phyloP scores from a whole-genome alignment of 2,888 invertebrate genomes.

The Loripinus fragilis region DNA sequence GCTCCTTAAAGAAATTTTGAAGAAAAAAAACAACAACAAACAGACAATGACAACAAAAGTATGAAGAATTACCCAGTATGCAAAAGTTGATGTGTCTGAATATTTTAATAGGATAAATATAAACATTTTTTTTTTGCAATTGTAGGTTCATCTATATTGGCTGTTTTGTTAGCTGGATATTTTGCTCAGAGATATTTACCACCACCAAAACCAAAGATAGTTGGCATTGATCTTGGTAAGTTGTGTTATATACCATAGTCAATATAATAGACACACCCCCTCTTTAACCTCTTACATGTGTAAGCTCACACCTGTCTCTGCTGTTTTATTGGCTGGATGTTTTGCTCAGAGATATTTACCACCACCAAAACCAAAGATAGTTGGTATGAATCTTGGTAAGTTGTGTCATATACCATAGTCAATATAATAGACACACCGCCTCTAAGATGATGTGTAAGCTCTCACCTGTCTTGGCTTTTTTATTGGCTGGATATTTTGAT shows the following conservation, averaged over 20 bases:
- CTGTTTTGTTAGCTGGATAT: conserved; percentile 84
- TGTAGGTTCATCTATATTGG: conserved; percentile 82
- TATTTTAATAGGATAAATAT: neutral
- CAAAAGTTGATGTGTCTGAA: no score
- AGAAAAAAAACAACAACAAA: no score
- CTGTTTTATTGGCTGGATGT: conserved; percentile 84
- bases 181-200: conserved; percentile 84
- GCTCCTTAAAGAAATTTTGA: no score
- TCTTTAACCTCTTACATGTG: neutral
- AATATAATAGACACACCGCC: no score
- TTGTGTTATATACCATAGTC: no score
- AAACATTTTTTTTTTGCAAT: neutral
- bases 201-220: conserved; percentile 84
- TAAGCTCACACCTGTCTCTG: conserved; percentile 82
- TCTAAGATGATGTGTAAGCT: conserved; percentile 77
- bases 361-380: conserved; percentile 84
- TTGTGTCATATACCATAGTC: no score
- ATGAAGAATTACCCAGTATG: no score
- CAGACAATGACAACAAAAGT: no score
- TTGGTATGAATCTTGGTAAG: conserved; percentile 84
- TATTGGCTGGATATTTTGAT: conserved; percentile 84
- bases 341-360: conserved; percentile 84
- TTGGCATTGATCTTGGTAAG: conserved; percentile 84
- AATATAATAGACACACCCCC: no score
- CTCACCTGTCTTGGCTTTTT: conserved; percentile 81